phyloP scores from a whole-genome alignment of 2,797 vertebrate species.

The Acanthurus lineatus region DNA sequence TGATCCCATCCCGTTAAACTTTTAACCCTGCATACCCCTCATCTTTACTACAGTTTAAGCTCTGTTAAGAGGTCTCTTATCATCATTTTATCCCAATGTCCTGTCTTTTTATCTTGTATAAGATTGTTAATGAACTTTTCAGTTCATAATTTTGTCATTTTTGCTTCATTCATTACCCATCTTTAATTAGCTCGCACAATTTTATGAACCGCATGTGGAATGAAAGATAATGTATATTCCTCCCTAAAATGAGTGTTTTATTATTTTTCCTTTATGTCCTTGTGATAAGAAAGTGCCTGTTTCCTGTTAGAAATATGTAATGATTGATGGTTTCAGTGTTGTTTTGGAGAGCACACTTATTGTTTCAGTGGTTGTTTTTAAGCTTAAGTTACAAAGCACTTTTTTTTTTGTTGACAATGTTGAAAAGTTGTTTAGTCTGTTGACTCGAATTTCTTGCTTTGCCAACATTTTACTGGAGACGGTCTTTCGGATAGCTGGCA shows the following conservation, averaged over 20 bases:
- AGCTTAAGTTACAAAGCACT: slow-evolving; percentile 27
- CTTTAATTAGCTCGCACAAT: slow-evolving; percentile 44
- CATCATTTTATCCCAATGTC: slow-evolving; percentile 34
- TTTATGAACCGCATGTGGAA: slow-evolving; percentile 70
- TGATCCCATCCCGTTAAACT: slow-evolving; percentile 46
- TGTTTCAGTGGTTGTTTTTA: slow-evolving; percentile 19
- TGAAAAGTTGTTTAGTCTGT: slow-evolving; percentile 42
- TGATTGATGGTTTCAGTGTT: slow-evolving; percentile 20
- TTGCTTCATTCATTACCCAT: slow-evolving; percentile 58
- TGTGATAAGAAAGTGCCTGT: slow-evolving; percentile 36
- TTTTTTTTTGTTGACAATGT: slow-evolving; percentile 36
- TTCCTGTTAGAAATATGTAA: slow-evolving; percentile 14
- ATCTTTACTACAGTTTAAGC: slow-evolving; percentile 47
- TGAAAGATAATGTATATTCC: slow-evolving; percentile 34
- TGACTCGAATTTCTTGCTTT: slow-evolving; percentile 29
- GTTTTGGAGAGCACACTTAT: not conserved
- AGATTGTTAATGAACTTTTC: slow-evolving; percentile 44
- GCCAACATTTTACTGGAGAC: slow-evolving; percentile 26
- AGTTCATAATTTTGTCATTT: slow-evolving; percentile 30
- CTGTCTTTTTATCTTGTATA: slow-evolving; percentile 33
- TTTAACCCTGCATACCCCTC: slow-evolving; percentile 32
- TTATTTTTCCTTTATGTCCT: slow-evolving; percentile 6
- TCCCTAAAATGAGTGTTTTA: slow-evolving; percentile 20
- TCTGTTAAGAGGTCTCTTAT: slow-evolving; percentile 27
- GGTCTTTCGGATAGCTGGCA: slow-evolving; percentile 28